Base-by-base conservation (phyloP, 1,140 invertebrate genomes). In the Oryctes rhinoceros region DNA sequence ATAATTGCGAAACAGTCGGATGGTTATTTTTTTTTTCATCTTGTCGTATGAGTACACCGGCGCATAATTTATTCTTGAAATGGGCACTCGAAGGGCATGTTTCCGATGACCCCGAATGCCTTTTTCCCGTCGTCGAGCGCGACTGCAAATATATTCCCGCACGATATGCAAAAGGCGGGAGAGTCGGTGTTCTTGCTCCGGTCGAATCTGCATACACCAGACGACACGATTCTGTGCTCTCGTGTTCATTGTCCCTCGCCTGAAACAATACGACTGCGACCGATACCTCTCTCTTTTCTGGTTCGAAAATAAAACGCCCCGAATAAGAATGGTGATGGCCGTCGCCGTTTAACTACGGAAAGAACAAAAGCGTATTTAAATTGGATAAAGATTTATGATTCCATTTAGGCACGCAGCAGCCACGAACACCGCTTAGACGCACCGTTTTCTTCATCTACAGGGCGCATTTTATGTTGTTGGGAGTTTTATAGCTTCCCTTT, bases 341-440 rank as follows among this genome's bases (percentile, higher is more conserved):
- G 24, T 48, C 18, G 74, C 74, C 39, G 39, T 47, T 11, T 37
- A 39, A 24, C 62, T 11, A 53, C 2, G 3, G 11, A 48, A 44
- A 76, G 48, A 78, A 78, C 76, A 78, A 78, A 78, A 59, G 76
- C 76, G 76, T 78, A 78, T 78, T 78, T 78, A 78, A 78, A 78
- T 78, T 78, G 48, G 76, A 30, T 11, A 24, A 59, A 78, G 76
- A 78, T 78, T 78, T 78, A 78, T 35, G 44, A 53, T 35, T 67
- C 18, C 15, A 20, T 67, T 67, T 67, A 67, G 62, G 3, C 30
- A 67, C 30, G 18, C 62, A 35, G 62, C 62, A 24, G 18, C 62
- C 62, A 24, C 18, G 62, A 67, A 67, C 53, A 59, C 3, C 53
- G 18, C 24, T 6, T 67, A 67, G 15, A 11, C 49, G n/a, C 11